Base-by-base conservation (phyloP, 2,113 vertebrate genomes). In the Prolemur simus region DNA sequence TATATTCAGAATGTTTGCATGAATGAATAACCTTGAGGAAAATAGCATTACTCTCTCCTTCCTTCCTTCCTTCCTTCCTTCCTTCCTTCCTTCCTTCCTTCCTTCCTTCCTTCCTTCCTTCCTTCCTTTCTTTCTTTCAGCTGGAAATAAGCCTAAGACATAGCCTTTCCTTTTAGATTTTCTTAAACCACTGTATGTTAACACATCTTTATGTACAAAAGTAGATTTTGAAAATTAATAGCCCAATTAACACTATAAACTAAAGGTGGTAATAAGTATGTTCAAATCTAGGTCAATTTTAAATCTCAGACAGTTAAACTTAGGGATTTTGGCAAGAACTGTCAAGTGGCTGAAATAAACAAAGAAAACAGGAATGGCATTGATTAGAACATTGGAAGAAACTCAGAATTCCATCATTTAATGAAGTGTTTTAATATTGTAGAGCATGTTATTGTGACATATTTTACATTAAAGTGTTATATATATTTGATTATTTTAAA, bases 371-470 rank as follows among this genome's bases (percentile, higher is more conserved):
- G 81, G 39, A 95, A 77, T 4, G 77, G 39, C 42, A 81, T 68
- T 77, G 85, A 47, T 76, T 76, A 85, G 71, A 88, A 81, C n/a
- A 60, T 7, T 88, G 93, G 86, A 90, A 92, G 21, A 32, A 80
- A 94, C 49, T 78, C 92, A 97, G 54, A 71, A 66, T 90, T 73
- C 81, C 81, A 7, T 85, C 29, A n/a, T 95, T 88, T 94, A 97
- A 85, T 93, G 66, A 84, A 87, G 52, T 96, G 58, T 92, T 92
- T 97, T 97, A 95, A 92, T 95, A 74, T 85, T 92, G 32, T 23
- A 91, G 47, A 49, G 9, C 58, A 77, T 91, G 66, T 95, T 91
- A 94, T 89, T 95, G 39, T 94, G 81, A 81, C 82, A 74, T 94
- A 90, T 81, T 96, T 96, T 80, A 84, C 4, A 17, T 84, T 52